Conservation (phyloP, 2,888 invertebrate species). For the Cryptus armator region DNA sequence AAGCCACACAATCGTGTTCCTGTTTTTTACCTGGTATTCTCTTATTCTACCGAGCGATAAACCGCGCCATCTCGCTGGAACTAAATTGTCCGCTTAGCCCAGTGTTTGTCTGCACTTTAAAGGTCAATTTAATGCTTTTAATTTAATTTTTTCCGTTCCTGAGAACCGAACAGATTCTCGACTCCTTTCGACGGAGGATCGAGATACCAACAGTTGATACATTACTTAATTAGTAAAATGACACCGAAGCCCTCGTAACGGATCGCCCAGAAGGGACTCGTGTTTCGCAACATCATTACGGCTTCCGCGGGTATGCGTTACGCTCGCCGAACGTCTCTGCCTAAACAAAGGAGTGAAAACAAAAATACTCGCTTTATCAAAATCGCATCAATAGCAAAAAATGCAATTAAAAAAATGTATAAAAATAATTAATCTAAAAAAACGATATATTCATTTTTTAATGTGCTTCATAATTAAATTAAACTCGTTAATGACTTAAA, state of each 20-base stretch:
- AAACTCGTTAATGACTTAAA: too few species aligned
- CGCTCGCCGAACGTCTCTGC: background rate
- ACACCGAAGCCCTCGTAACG: conserved; percentile 35
- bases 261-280: background rate
- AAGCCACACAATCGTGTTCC: background rate
- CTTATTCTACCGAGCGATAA: background rate
- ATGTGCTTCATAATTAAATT: too few species aligned
- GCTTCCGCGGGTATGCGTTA: conserved; percentile 20
- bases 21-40: background rate
- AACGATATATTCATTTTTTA: background rate
- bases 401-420: too few species aligned
- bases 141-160: background rate
- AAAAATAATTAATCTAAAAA: background rate
- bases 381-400: background rate
- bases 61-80: background rate
- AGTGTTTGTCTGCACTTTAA: background rate
- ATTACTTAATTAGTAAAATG: conserved; percentile 30
- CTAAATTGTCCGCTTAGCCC: background rate
- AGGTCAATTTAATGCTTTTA: background rate
- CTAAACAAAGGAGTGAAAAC: background rate
- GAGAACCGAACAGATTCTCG: background rate
- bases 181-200: background rate
- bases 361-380: background rate
- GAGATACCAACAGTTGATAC: conserved; percentile 2
- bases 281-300: background rate